Conservation (phyloP, 2,797 vertebrate genomes). For the Pseudochaenichthys georgianus region DNA sequence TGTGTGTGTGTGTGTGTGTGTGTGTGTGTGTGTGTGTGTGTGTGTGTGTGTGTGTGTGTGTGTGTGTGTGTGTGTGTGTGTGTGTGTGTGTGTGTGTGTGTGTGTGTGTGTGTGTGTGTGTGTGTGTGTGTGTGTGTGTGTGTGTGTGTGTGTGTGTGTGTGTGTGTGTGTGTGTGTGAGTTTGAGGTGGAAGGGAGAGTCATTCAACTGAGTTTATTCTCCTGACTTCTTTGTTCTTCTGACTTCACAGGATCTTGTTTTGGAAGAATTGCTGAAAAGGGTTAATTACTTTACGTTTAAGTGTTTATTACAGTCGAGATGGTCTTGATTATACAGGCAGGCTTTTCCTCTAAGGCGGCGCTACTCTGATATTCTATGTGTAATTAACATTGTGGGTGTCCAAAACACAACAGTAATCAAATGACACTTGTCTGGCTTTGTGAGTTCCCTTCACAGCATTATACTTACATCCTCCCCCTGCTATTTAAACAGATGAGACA, state of each 20-base stretch:
- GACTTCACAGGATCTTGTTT: slow-evolving; percentile 37
- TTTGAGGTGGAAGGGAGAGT: slow-evolving; percentile 8
- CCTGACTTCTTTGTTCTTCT: slow-evolving; percentile 34
- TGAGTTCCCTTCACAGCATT: slow-evolving; percentile 47
- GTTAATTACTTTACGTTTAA: slow-evolving; percentile 50
- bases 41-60: too few relatives aligned
- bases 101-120: background rate
- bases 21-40: too few relatives aligned
- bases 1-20: too few relatives aligned
- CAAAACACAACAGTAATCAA: slow-evolving; percentile 60
- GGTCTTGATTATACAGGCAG: slow-evolving; percentile 53
- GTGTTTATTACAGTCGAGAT: slow-evolving; percentile 65
- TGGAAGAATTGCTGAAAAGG: slow-evolving; percentile 38
- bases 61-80: too few relatives aligned
- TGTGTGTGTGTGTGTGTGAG: slow-evolving; percentile 15
- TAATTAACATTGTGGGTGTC: slow-evolving; percentile 71
- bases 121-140: slow-evolving; percentile 28
- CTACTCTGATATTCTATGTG: slow-evolving; percentile 51
- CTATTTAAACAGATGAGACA: slow-evolving; percentile 48
- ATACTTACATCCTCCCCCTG: slow-evolving; percentile 50
- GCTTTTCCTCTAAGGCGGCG: slow-evolving; percentile 23
- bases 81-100: too few relatives aligned
- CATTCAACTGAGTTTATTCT: slow-evolving; percentile 23
- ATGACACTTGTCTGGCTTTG: slow-evolving; percentile 64
- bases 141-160: slow-evolving; percentile 24